Evolutionary conservation across 2,888 invertebrate species (phyloP).

Genomic region (Arge pagana): DNA sequence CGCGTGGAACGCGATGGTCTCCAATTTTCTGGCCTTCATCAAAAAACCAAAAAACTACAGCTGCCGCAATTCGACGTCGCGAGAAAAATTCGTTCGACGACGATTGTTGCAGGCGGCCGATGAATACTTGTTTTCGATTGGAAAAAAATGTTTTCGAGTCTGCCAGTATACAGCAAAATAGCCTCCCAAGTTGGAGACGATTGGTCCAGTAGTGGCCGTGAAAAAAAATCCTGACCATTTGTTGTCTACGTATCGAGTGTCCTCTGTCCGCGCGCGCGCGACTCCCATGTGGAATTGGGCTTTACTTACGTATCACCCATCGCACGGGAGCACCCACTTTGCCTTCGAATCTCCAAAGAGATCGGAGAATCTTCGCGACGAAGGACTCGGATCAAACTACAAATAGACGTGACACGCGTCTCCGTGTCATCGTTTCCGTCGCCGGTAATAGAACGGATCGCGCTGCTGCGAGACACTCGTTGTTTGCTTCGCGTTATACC

Average conservation of each 20-base stretch:
- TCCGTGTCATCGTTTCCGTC: conserved; percentile 18
- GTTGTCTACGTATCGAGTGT: no score
- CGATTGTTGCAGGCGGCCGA: conserved; percentile 14
- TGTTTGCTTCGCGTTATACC: no score
- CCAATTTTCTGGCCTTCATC: neutral
- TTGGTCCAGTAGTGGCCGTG: neutral
- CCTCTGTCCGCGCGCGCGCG: no score
- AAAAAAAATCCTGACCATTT: conserved; percentile 8
- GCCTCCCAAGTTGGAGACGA: neutral
- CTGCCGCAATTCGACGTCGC: neutral
- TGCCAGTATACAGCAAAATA: conserved; percentile 2
- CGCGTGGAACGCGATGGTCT: neutral
- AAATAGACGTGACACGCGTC: conserved; percentile 18
- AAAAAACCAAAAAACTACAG: neutral
- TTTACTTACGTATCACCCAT: no score
- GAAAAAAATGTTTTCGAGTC: conserved; percentile 6
- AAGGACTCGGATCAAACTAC: conserved; percentile 13
- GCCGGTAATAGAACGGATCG: conserved; percentile 16
- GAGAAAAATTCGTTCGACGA: conserved; percentile 1
- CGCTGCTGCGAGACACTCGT: no score
- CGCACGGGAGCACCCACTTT: no score
- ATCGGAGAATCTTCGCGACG: no score
- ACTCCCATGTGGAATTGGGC: no score
- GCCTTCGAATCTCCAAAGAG: no score
- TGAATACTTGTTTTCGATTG: conserved; percentile 2